Conservation (phyloP, 2,888 invertebrate genomes). For the Caenorhabditis plicata region DNA sequence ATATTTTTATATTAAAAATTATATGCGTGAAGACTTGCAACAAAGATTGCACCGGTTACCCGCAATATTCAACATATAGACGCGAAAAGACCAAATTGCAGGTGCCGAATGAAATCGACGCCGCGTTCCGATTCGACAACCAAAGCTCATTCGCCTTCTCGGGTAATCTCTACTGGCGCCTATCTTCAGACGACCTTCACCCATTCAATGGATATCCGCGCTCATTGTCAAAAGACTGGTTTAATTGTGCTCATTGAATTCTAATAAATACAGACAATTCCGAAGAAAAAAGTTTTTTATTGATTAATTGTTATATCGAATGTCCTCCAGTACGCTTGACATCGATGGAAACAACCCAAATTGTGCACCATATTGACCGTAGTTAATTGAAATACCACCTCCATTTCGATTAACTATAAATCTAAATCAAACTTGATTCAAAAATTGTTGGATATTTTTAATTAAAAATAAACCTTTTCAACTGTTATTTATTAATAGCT, state of each 20-base stretch:
- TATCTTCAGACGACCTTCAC: slow-evolving; percentile 17
- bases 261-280: background rate
- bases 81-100: background rate
- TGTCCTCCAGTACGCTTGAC: slow-evolving; percentile 3
- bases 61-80: too few species aligned
- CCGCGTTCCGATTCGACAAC: slow-evolving; percentile 20
- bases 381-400: background rate
- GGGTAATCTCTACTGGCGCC: slow-evolving; percentile 27
- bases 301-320: slow-evolving; percentile 1
- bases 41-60: too few species aligned
- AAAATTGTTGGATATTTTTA: too few species aligned
- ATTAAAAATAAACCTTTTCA: too few species aligned
- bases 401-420: too few species aligned
- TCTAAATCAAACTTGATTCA: too few species aligned
- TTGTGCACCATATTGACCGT: too few species aligned
- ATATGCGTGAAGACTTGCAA: too few species aligned
- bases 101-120: slow-evolving; percentile 12
- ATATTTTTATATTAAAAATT: slow-evolving; percentile 11
- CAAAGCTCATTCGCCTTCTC: slow-evolving; percentile 17
- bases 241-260: too few species aligned
- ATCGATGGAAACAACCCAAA: too few species aligned
- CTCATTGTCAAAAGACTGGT: slow-evolving; percentile 26
- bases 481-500: too few species aligned
- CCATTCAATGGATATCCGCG: slow-evolving; percentile 7
- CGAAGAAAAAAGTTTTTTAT: slow-evolving; percentile 5